Conservation (phyloP, 2,113 vertebrate genomes). For the Ctenodactylus gundi region DNA sequence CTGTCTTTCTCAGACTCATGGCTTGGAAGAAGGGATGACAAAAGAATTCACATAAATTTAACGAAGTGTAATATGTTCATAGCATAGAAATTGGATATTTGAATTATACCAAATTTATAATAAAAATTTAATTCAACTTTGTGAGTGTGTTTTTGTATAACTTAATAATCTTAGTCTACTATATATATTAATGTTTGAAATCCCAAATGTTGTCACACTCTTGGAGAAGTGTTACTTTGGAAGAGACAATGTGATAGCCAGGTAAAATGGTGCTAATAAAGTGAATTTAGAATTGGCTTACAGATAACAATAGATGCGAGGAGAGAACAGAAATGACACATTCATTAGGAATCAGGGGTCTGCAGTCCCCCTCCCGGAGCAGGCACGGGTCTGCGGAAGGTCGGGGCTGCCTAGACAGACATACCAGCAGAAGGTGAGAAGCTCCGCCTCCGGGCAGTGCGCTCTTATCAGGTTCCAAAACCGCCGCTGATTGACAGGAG, state of each 20-base stretch:
- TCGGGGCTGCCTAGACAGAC: too few species aligned
- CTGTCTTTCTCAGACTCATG: neutral
- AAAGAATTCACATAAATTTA: neutral
- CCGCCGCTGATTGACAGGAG: too few species aligned
- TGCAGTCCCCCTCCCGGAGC: too few species aligned
- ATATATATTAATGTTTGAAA: neutral
- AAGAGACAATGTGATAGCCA: too few species aligned
- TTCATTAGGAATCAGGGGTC: too few species aligned
- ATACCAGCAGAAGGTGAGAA: too few species aligned
- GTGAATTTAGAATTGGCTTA: neutral
- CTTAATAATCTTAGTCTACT: neutral
- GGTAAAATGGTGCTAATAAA: neutral
- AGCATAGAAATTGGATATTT: neutral
- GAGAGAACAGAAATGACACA: neutral
- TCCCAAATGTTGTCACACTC: neutral
- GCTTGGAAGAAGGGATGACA: neutral
- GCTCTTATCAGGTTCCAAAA: too few species aligned
- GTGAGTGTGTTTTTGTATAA: neutral
- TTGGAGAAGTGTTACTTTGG: neutral
- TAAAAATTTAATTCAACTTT: neutral
- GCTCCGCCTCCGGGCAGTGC: too few species aligned
- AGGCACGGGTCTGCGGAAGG: too few species aligned
- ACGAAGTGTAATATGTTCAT: neutral
- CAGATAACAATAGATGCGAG: neutral
- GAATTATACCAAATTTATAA: neutral